Percentiles rank a stretch among this genome's conserved stretches.
Evolutionary conservation across 2,888 invertebrate genomes (phyloP).

Genomic region (Pammene aurita): DNA sequence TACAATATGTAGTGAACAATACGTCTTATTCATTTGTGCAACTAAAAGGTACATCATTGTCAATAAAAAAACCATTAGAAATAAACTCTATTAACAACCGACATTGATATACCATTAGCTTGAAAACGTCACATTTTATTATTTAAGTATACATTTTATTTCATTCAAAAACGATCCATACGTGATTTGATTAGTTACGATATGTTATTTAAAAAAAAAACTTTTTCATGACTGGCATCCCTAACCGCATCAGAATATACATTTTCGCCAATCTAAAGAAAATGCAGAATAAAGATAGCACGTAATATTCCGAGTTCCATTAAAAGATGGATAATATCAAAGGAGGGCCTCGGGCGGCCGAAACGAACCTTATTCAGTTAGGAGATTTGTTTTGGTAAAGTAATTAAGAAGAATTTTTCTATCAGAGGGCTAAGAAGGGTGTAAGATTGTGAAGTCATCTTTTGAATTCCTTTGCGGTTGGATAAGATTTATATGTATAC

Average conservation of each 20-base stretch:
- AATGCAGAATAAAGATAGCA: constrained; percentile 41
- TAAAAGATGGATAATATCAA: constrained; percentile 55
- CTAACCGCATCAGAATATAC: constrained; percentile 4
- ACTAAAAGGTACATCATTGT: no score
- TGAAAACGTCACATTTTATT: no score
- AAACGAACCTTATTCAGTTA: constrained; percentile 44
- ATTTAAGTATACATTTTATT: no score
- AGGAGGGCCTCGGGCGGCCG: constrained; percentile 46
- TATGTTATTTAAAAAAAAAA: no score
- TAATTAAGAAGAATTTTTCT: not conserved
- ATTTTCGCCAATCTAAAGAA: constrained; percentile 42
- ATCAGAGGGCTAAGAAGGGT: constrained; percentile 17
- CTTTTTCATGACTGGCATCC: not conserved
- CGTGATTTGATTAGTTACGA: no score
- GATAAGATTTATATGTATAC: not conserved
- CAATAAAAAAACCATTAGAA: no score
- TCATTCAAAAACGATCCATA: no score
- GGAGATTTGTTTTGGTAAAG: not conserved
- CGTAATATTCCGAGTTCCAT: constrained; percentile 46
- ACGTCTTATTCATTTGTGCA: no score
- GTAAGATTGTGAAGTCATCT: constrained; percentile 1
- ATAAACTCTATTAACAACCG: no score
- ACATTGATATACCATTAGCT: no score
- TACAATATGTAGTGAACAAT: no score
- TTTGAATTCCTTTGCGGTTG: constrained; percentile 15